Evolutionary conservation across 2,797 vertebrate genomes (phyloP).

Genomic region (Sparus aurata): DNA sequence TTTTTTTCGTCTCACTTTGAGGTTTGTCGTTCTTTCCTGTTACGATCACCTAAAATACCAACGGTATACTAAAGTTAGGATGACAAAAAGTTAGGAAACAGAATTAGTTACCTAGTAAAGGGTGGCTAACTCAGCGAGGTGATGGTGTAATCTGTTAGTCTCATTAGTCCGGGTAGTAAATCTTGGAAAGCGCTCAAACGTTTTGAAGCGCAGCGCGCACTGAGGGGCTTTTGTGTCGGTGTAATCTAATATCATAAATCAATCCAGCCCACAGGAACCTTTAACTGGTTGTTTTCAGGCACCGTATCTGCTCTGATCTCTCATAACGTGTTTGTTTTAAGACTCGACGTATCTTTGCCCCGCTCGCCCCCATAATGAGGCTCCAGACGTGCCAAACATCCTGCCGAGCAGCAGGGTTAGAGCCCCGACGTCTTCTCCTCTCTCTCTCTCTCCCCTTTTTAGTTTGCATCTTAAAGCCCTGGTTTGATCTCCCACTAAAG

Average conservation of each 20-base stretch:
- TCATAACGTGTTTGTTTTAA: constrained; percentile 63
- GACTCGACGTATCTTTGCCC: constrained; percentile 48
- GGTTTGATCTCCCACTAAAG: constrained; percentile 75
- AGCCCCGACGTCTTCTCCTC: constrained; percentile 55
- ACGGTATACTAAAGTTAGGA: background rate
- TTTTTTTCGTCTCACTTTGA: too few relatives aligned
- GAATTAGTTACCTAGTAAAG: background rate
- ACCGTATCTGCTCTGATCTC: constrained; percentile 45
- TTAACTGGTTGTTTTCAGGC: constrained; percentile 28
- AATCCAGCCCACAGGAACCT: constrained; percentile 29
- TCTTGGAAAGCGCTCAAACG: background rate
- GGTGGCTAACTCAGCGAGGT: background rate
- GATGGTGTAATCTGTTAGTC: background rate
- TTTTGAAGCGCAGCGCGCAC: constrained; percentile 3
- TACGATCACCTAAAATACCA: background rate
- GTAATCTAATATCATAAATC: constrained; percentile 35
- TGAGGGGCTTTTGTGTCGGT: constrained; percentile 20
- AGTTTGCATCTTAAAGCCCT: constrained; percentile 60
- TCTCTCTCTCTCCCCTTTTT: constrained; percentile 25
- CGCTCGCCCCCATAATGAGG: constrained; percentile 52
- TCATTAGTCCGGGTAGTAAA: constrained; percentile 7
- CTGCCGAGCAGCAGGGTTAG: constrained; percentile 60
- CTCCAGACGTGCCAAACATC: constrained; percentile 74
- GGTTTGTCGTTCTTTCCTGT: background rate
- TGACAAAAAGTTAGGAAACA: background rate